Percentiles rank a stretch among this genome's conserved stretches.
These are phyloP conservation scores for Leucopternis melanops DNA, from an alignment of 2,113 vertebrate genomes.

Conservation along the genomic window DNA sequence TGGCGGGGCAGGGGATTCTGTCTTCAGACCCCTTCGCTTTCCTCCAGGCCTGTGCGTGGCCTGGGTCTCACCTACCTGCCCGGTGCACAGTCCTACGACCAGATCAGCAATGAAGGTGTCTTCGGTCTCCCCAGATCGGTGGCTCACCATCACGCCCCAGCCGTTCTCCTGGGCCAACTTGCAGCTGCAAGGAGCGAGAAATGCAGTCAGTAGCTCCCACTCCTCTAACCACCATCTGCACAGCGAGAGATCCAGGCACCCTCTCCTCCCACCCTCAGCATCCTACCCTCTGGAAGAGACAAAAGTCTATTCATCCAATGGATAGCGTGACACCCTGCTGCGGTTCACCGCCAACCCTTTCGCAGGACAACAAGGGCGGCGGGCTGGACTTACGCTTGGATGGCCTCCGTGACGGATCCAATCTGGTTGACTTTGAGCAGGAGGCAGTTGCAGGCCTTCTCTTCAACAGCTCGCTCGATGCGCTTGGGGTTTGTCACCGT, in stretches of 20 bases:
- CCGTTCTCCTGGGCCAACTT: conserved; percentile 93
- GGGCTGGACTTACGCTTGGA: conserved; percentile 83
- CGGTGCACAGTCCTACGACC: conserved; percentile 92
- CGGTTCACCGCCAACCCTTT: not conserved
- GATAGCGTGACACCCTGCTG: not conserved
- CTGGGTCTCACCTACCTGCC: conserved; percentile 77
- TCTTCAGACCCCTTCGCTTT: not conserved
- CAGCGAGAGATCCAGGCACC: not conserved
- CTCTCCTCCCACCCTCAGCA: not conserved
- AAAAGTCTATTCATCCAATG: not conserved
- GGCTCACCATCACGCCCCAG: conserved; percentile 96
- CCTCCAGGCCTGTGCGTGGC: not conserved
- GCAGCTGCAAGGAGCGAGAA: conserved; percentile 71
- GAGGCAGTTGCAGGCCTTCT: conserved; percentile 91
- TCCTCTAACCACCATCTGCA: not conserved
- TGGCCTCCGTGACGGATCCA: conserved; percentile 88
- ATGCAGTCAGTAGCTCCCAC: not conserved
- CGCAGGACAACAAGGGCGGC: not conserved
- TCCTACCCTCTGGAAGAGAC: not conserved
- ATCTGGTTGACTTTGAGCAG: conserved; percentile 95
- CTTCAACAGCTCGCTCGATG: conserved; percentile 85
- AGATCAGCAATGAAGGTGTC: conserved; percentile 94
- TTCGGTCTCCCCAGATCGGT: conserved; percentile 91
- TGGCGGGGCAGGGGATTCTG: not conserved
- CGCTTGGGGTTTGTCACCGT: conserved; percentile 91